These are phyloP conservation scores for Telenomus remus DNA, from an alignment of 1,140 invertebrate species.

Conservation along the genomic window DNA sequence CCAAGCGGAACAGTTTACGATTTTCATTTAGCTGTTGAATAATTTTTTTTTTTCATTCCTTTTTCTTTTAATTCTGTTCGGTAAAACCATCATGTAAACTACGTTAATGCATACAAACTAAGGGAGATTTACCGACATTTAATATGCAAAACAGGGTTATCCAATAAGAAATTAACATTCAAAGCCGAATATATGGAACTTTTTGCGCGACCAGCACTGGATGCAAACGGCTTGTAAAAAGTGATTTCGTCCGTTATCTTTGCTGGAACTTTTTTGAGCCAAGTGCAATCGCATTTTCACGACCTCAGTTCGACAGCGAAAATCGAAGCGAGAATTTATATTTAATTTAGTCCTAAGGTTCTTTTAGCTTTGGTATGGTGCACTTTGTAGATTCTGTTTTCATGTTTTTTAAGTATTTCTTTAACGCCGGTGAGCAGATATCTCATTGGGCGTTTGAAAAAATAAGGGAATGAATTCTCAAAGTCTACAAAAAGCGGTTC, in stretches of 20 bases:
- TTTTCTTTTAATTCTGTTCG: constrained; percentile 1
- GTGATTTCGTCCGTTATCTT: constrained; percentile 46
- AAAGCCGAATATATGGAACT: constrained; percentile 53
- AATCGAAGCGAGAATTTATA: constrained; percentile 33
- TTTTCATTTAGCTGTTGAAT: constrained; percentile 18
- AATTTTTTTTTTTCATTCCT: constrained; percentile 25
- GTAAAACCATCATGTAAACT: constrained; percentile 38
- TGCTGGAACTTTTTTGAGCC: constrained; percentile 24
- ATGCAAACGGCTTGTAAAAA: constrained; percentile 53
- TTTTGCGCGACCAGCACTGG: constrained; percentile 31
- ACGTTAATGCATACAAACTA: constrained; percentile 37
- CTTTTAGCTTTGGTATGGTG: neutral
- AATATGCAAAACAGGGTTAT: constrained; percentile 53
- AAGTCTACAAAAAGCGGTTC: too few relatives aligned
- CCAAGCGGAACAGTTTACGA: constrained; percentile 10
- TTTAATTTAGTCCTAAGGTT: constrained; percentile 25
- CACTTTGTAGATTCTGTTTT: constrained; percentile 2
- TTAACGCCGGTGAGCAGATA: neutral
- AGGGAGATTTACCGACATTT: constrained; percentile 45
- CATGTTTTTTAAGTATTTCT: constrained; percentile 8
- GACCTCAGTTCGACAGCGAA: constrained; percentile 9
- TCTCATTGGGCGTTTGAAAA: too few relatives aligned
- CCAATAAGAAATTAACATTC: constrained; percentile 53
- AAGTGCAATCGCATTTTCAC: constrained; percentile 38
- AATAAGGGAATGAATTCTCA: too few relatives aligned